Base-by-base conservation (phyloP, 2,888 invertebrate species). In the Apodemia zela region DNA sequence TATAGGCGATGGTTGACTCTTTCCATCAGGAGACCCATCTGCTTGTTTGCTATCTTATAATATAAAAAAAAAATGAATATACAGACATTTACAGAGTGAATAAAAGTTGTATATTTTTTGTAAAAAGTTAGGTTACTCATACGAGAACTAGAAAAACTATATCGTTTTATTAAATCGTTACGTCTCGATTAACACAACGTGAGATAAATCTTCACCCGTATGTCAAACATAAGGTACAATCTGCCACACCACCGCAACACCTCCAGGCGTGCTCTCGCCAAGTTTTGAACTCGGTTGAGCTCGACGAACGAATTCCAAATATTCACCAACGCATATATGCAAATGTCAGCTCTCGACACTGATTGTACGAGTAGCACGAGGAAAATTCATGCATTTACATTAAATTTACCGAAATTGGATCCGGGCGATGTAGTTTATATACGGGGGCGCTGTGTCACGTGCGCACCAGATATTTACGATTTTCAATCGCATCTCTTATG, bases 351-450 rank as follows among this genome's bases (percentile, higher is more conserved):
- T 82, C 87, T 85, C 89, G 88, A 89, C 89, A 87, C 88, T 90
- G 88, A 91, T 90, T 89, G 87, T 90, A 85, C 88, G 88, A 90
- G 85, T 88, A 83, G 87, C 84, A 82, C 81, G 78, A 81, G 84
- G 84, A 87, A 89, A 88, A 90, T 89, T 89, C 89, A 88, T 89
- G 87, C 85, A 89, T 91, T 89, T 87, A 89, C 90, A 89, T 90
- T 89, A 90, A 87, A 89, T 89, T 88, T 86, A 80, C 81, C 79
- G 84, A 87, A 88, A 87, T 89, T 87, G 86, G 84, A 88, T 86
- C 82, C 79, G 77, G 80, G 78, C 77, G 80, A 77, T 78, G 81
- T 82, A 85, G 83, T 85, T 85, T 86, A 85, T 85, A 80, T 84
- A 84, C 79, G 80, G 80, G 78, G 75, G 74, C 76, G 76, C 76